phyloP scores from a whole-genome alignment of 2,113 vertebrate species.

The Ahaetulla prasina region DNA sequence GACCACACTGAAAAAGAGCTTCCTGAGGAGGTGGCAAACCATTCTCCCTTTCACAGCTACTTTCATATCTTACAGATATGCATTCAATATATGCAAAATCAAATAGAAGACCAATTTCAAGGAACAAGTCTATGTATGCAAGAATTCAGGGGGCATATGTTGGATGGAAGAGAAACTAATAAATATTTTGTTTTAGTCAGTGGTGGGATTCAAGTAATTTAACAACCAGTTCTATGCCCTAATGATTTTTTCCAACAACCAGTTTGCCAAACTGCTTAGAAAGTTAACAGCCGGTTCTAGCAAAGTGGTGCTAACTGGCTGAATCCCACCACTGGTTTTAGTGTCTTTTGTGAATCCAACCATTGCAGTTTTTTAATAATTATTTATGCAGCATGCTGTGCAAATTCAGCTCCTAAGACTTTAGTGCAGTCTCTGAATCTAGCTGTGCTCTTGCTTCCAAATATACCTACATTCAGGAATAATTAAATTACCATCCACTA shows the following conservation, averaged over 20 bases:
- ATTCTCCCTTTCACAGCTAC: background rate
- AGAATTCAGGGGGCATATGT: background rate
- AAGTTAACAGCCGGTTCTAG: too few species aligned
- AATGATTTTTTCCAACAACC: too few species aligned
- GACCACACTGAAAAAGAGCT: background rate
- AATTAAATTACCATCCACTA: background rate
- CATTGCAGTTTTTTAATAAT: background rate
- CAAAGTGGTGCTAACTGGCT: too few species aligned
- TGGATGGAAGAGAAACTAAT: background rate
- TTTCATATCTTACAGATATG: background rate
- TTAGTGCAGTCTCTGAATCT: background rate
- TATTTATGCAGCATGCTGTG: background rate
- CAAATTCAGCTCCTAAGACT: background rate
- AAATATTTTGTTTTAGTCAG: background rate
- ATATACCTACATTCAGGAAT: background rate
- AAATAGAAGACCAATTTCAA: background rate
- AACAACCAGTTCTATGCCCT: too few species aligned
- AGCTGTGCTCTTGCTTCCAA: background rate
- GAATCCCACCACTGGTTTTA: too few species aligned
- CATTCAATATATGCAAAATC: background rate
- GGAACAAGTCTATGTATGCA: background rate
- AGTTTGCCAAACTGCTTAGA: too few species aligned
- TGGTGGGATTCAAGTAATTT: too few species aligned
- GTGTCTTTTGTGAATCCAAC: background rate
- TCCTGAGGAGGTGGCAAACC: background rate